Evolutionary conservation across 2,888 invertebrate species (phyloP), one percentile per base, ranked within the genome.

Genomic region (Coronaproctus castanopsis): DNA sequence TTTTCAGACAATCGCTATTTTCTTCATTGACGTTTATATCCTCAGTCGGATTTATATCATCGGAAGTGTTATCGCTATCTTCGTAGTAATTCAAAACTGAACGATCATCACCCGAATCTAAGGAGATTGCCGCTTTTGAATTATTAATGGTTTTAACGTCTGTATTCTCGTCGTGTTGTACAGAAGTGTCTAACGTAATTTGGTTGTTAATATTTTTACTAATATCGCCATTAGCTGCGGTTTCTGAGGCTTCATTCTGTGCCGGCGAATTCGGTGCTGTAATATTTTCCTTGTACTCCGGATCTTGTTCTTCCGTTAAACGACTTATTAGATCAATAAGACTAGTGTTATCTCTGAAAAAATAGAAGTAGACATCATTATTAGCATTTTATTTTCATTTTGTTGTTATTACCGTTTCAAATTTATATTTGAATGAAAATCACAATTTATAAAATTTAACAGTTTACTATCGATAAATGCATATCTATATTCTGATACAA

Each of bases 321-420:
- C 83, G 79, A 52, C 77, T 76, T 70, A 93, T 89, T 48, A 95
- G 76, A 68, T 80, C 79, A 8, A 84, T 81, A 65, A 96, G 75
- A 65, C 87, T 87, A 65, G 85, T 85, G 64, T 89, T 75, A 74
- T 81, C 81, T 71, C 91, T 88, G 69, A 57, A 72, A 74, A 36
- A 70, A 58, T 64, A 61, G 64, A 60, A 63, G 54, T 62, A 61
- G 10, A 49, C 10, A 8, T 10, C 21, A 21, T 18, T 53, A n/a
- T 51, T 1, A 56, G 51, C 21, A 21, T 10, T 21, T 58, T 14
- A 48, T 24, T 57, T 58, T 22, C 10, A 24, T 2, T 53, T 21
- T 61, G 49, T 52, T 57, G 70, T 73, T 72, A n/a, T n/a, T n/a
- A n/a, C n/a, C n/a, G n/a, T n/a, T n/a, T n/a, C n/a, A n/a, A n/a